Conservation (phyloP, 1,140 invertebrate species). For the Bombus consobrinus region DNA sequence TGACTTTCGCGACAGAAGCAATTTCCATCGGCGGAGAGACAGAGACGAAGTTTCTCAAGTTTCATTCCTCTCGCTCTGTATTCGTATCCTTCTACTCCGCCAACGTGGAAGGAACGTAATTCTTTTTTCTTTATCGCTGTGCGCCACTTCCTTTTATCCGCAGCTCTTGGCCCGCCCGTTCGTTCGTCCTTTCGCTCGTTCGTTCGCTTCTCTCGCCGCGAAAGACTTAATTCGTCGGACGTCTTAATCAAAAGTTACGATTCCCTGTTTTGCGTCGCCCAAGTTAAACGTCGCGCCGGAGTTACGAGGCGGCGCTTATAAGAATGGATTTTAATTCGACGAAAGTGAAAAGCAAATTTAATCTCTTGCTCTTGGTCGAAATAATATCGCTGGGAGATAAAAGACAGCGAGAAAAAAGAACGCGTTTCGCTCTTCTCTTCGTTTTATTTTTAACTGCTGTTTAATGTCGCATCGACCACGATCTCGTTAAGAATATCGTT, state of each 20-base stretch:
- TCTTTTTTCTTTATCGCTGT: background rate
- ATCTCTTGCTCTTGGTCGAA: conserved; percentile 3
- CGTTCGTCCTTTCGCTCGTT: background rate
- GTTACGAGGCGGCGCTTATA: conserved; percentile 40
- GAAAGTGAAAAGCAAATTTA: conserved; percentile 62
- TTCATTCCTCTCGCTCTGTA: conserved; percentile 18
- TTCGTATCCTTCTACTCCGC: background rate
- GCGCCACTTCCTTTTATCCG: background rate
- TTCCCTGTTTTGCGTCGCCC: conserved; percentile 50
- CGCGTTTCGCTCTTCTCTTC: background rate
- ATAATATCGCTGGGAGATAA: too few relatives aligned
- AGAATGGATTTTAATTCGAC: conserved; percentile 64
- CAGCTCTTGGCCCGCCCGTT: background rate
- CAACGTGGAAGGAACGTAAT: background rate
- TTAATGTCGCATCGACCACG: background rate
- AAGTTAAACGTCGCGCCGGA: conserved; percentile 53
- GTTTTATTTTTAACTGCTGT: background rate
- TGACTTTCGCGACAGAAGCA: conserved; percentile 36
- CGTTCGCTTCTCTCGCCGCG: conserved; percentile 1
- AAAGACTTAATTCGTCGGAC: conserved; percentile 58
- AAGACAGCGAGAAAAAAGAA: background rate
- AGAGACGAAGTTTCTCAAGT: conserved; percentile 41
- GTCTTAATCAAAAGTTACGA: conserved; percentile 70
- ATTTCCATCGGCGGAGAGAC: conserved; percentile 21
- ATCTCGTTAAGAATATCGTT: background rate